A percentile compares a stretch with the other conserved stretches of the same genome.
phyloP scores from a whole-genome alignment of 2,888 invertebrate genomes.

The Hirtodrosophila duncani region DNA sequence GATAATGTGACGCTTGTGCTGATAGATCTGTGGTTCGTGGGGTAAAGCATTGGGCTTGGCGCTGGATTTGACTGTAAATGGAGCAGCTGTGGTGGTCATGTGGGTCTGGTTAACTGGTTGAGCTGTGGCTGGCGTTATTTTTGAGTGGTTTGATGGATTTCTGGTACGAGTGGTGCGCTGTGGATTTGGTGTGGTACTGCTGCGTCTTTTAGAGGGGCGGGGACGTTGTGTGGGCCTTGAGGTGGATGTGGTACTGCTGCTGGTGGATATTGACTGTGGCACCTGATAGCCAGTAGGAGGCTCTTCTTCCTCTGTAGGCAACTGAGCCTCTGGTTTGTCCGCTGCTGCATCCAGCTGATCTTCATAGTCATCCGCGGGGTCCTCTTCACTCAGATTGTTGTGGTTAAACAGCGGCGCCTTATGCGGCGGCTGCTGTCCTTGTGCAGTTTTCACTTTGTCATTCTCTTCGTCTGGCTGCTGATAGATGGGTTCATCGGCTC shows the following conservation, averaged over 20 bases:
- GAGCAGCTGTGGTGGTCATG: not conserved
- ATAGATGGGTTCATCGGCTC: constrained; percentile 48
- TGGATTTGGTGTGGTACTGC: constrained; percentile 27
- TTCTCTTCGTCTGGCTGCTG: constrained; percentile 29
- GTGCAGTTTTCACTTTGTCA: not conserved
- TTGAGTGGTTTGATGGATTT: constrained; percentile 10
- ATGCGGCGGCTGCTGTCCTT: constrained; percentile 36
- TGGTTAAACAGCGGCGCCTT: constrained; percentile 40
- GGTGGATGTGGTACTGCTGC: constrained; percentile 12
- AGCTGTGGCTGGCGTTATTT: constrained; percentile 19
- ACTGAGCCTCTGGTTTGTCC: constrained; percentile 50
- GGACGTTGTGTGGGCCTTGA: constrained; percentile 21
- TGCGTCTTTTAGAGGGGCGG: no score
- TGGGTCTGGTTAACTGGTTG: constrained; percentile 32
- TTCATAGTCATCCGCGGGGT: constrained; percentile 39
- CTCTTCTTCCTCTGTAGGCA: constrained; percentile 26
- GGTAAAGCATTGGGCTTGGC: constrained; percentile 7
- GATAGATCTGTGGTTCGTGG: constrained; percentile 35
- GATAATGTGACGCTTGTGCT: constrained; percentile 56
- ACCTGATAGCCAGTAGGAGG: constrained; percentile 25
- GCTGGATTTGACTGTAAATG: not conserved
- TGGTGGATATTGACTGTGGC: constrained; percentile 9
- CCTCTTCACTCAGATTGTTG: constrained; percentile 37
- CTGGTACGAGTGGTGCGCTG: constrained; percentile 33
- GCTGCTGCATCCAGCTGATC: constrained; percentile 23